Conservation (phyloP, 2,888 invertebrate genomes). For the Zaprionus bogoriensis region DNA sequence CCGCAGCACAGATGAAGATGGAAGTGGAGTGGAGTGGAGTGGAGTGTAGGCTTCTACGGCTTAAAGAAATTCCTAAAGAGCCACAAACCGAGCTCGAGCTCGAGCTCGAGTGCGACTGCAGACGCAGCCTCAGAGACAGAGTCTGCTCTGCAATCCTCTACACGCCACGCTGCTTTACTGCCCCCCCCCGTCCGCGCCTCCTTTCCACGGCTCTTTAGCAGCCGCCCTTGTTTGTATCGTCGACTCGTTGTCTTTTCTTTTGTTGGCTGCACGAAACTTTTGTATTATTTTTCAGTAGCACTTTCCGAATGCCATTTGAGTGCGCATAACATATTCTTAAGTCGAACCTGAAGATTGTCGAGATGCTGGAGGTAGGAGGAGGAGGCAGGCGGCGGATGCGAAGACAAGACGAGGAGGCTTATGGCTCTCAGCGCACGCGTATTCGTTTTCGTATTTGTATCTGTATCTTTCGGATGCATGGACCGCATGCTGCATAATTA, state of each 20-base stretch:
- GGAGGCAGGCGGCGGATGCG: conserved; percentile 6
- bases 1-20: background rate
- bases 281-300: conserved; percentile 80
- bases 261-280: conserved; percentile 69
- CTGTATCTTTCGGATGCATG: conserved; percentile 57
- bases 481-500: conserved; percentile 72
- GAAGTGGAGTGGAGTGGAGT: too few species aligned
- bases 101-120: too few species aligned
- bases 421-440: conserved; percentile 57
- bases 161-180: background rate
- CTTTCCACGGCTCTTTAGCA: conserved; percentile 3
- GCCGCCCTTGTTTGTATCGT: conserved; percentile 23
- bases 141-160: conserved; percentile 1
- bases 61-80: conserved; percentile 52
- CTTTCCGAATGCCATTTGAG: conserved; percentile 79
- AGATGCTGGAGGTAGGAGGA: conserved; percentile 8
- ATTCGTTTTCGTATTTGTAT: conserved; percentile 48
- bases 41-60: conserved; percentile 17
- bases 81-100: background rate
- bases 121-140: background rate
- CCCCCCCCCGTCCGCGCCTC: background rate
- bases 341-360: conserved; percentile 26
- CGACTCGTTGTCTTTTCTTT: conserved; percentile 47
- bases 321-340: conserved; percentile 76
- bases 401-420: conserved; percentile 35